These are phyloP conservation scores for Mesorhabditis belari DNA, from an alignment of 2,888 invertebrate species.

Conservation along the genomic window DNA sequence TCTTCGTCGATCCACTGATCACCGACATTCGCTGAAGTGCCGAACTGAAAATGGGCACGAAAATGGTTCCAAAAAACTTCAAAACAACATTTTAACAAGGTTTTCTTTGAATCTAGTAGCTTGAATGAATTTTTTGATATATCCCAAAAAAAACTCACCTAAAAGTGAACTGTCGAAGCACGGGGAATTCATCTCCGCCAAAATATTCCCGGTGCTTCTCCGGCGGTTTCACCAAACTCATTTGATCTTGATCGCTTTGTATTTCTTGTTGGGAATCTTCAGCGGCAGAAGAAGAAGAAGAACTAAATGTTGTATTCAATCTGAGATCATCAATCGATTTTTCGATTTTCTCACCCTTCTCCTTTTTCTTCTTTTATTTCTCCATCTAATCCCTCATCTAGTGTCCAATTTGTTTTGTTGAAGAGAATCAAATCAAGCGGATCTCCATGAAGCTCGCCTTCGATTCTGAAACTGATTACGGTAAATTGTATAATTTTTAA, in stretches of 20 bases:
- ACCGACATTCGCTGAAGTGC: conserved; percentile 61
- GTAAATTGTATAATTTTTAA: too few species aligned
- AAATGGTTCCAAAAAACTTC: too few species aligned
- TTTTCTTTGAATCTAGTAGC: not conserved
- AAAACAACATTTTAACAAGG: not conserved
- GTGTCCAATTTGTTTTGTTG: conserved; percentile 48
- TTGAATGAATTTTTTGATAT: conserved; percentile 1
- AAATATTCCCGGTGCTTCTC: not conserved
- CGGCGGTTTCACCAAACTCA: conserved; percentile 6
- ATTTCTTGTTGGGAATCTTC: conserved; percentile 16
- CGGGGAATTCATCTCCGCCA: conserved; percentile 53
- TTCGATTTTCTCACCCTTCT: not conserved
- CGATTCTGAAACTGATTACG: conserved; percentile 63
- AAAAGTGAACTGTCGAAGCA: conserved; percentile 60
- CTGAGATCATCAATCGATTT: too few species aligned
- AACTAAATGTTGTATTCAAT: too few species aligned
- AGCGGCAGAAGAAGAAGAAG: not conserved
- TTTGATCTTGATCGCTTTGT: not conserved
- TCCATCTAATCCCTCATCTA: conserved; percentile 52
- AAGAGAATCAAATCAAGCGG: conserved; percentile 60
- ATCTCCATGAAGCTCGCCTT: conserved; percentile 61
- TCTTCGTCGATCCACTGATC: conserved; percentile 50
- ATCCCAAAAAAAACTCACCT: conserved; percentile 18
- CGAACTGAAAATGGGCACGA: too few species aligned
- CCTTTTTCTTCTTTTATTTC: not conserved